Conservation (phyloP, 2,113 vertebrate genomes). For the Channa argus region DNA sequence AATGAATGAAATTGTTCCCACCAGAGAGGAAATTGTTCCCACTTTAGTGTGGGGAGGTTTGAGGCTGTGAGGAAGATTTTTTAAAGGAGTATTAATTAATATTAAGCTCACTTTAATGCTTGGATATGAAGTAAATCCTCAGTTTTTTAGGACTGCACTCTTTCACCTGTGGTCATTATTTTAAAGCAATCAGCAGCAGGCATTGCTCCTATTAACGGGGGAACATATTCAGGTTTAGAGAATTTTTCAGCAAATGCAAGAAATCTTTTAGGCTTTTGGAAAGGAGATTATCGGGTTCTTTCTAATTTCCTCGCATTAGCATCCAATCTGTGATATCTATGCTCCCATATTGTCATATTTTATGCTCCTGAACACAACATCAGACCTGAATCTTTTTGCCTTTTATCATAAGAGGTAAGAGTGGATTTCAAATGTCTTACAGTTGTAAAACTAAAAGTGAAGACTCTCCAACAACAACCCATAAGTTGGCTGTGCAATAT, state of each 20-base stretch:
- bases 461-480: no score
- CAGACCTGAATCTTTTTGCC: not conserved
- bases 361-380: not conserved
- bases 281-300: not conserved
- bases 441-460: no score
- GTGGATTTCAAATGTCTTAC: no score
- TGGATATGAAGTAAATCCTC: not conserved
- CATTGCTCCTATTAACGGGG: not conserved
- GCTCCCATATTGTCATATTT: not conserved
- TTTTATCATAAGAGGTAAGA: not conserved
- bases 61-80: not conserved
- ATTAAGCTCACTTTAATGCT: constrained; percentile 9
- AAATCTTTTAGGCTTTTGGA: not conserved
- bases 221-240: not conserved
- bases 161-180: constrained; percentile 12
- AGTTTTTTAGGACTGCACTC: constrained; percentile 1
- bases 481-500: no score
- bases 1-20: constrained; percentile 41
- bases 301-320: not conserved
- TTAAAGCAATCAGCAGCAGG: constrained; percentile 17
- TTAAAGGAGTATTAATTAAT: constrained; percentile 30
- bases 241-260: no score
- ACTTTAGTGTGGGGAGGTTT: not conserved
- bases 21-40: constrained; percentile 15
- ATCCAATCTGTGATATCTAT: not conserved